Evolutionary conservation across 1,140 invertebrate genomes (phyloP).

Genomic region (Pseudachorutes palmiensis): DNA sequence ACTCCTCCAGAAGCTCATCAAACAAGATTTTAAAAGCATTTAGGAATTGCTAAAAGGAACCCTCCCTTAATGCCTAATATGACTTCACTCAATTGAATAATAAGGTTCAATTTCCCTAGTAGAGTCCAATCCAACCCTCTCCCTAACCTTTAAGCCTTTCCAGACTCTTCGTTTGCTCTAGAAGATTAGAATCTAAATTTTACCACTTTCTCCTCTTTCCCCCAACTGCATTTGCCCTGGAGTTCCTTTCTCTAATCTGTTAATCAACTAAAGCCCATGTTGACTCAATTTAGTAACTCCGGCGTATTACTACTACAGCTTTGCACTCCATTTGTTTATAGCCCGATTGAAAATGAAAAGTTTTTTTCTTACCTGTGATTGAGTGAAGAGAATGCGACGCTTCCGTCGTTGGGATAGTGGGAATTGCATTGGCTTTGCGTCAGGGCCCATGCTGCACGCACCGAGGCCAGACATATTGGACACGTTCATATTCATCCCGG

Average conservation of each 20-base stretch:
- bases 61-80: slow-evolving; percentile 1
- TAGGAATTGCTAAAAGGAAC: slow-evolving; percentile 7
- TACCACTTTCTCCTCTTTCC: not conserved
- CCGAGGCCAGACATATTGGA: slow-evolving; percentile 65
- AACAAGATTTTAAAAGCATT: slow-evolving; percentile 32
- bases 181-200: not conserved
- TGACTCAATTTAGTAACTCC: too few relatives aligned
- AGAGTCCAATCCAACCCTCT: not conserved
- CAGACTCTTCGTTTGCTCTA: not conserved
- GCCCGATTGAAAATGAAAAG: too few relatives aligned
- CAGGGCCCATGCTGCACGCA: slow-evolving; percentile 53
- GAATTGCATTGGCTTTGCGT: slow-evolving; percentile 83
- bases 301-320: too few relatives aligned
- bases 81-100: slow-evolving; percentile 14
- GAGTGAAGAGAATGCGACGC: slow-evolving; percentile 47
- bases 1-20: slow-evolving; percentile 22
- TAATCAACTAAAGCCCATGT: slow-evolving; percentile 1
- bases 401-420: slow-evolving; percentile 68
- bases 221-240: too few relatives aligned
- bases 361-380: slow-evolving; percentile 43
- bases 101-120: not conserved
- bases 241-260: not conserved
- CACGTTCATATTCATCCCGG: slow-evolving; percentile 69
- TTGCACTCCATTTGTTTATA: too few relatives aligned
- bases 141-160: slow-evolving; percentile 1